Evolutionary conservation across 1,140 invertebrate species (phyloP).

Genomic region (Medauroidea extradentata): DNA sequence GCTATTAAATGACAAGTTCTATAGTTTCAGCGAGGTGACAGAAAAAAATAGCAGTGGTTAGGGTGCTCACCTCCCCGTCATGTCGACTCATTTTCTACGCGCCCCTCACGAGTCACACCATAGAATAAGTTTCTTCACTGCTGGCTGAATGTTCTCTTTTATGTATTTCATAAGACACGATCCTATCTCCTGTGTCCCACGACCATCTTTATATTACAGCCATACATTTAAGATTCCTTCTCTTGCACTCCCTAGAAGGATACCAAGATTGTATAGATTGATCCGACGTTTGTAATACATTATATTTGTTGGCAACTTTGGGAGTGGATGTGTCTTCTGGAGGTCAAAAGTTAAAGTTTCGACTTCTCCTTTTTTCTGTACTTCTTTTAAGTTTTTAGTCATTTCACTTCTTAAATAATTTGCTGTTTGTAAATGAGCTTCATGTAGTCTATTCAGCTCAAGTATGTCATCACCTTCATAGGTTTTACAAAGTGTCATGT

Average conservation of each 20-base stretch:
- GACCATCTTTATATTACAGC: slow-evolving; percentile 31
- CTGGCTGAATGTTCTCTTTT: slow-evolving; percentile 18
- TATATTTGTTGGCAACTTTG: slow-evolving; percentile 11
- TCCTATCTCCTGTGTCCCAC: slow-evolving; percentile 35
- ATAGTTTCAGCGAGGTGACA: no score
- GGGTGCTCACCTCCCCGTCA: no score
- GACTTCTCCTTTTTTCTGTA: slow-evolving; percentile 24
- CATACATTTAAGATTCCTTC: slow-evolving; percentile 31
- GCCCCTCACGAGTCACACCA: slow-evolving; percentile 40
- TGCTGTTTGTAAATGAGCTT: no score
- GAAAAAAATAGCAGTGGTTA: no score
- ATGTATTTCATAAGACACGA: slow-evolving; percentile 35
- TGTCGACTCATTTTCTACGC: no score
- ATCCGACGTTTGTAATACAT: slow-evolving; percentile 36
- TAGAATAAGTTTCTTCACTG: slow-evolving; percentile 31
- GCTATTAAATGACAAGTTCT: no score
- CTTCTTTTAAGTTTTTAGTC: no score
- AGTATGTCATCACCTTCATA: no score
- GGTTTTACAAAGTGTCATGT: no score
- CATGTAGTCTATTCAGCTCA: no score
- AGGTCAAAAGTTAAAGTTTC: slow-evolving; percentile 32
- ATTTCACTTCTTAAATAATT: no score
- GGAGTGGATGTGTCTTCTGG: no score
- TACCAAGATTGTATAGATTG: slow-evolving; percentile 27
- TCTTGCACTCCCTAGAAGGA: slow-evolving; percentile 24